Conservation (phyloP, 2,797 vertebrate species). For the Phalloptychus januarius region DNA sequence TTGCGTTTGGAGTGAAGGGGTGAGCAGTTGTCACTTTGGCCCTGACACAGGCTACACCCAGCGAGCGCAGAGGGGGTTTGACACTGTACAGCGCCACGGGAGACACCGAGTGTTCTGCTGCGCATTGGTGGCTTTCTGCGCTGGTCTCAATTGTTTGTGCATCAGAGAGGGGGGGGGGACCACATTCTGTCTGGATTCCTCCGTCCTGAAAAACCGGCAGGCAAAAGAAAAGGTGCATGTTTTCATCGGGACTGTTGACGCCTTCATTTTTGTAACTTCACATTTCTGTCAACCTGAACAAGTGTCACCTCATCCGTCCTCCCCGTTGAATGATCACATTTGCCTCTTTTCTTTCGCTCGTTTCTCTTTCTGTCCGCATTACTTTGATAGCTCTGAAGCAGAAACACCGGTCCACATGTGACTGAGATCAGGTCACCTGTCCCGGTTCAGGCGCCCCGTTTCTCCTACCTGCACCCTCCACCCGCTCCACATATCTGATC, state of each 20-base stretch:
- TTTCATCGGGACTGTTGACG: slow-evolving; percentile 48
- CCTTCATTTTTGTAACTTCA: slow-evolving; percentile 44
- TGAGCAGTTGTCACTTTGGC: slow-evolving; percentile 59
- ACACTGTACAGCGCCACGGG: slow-evolving; percentile 29
- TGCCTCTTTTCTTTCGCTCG: not conserved
- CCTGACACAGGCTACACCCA: slow-evolving; percentile 56
- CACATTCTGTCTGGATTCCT: slow-evolving; percentile 49
- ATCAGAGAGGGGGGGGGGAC: slow-evolving; percentile 10
- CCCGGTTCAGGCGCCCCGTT: slow-evolving; percentile 58
- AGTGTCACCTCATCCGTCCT: slow-evolving; percentile 49
- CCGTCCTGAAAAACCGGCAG: slow-evolving; percentile 47
- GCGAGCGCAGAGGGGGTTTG: slow-evolving; percentile 1
- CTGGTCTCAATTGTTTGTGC: slow-evolving; percentile 42
- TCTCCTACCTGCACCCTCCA: not conserved
- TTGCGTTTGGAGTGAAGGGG: slow-evolving; percentile 64
- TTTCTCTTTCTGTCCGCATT: slow-evolving; percentile 34
- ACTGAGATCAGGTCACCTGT: slow-evolving; percentile 66
- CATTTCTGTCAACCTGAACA: slow-evolving; percentile 35
- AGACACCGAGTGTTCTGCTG: slow-evolving; percentile 54
- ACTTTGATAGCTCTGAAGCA: slow-evolving; percentile 44
- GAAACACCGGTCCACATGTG: slow-evolving; percentile 65
- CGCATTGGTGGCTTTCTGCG: slow-evolving; percentile 34
- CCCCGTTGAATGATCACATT: slow-evolving; percentile 29
- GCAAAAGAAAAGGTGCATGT: slow-evolving; percentile 42
- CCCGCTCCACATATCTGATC: not conserved